Conservation (phyloP, 2,797 vertebrate species). For the Tympanoctomys barrerae region DNA sequence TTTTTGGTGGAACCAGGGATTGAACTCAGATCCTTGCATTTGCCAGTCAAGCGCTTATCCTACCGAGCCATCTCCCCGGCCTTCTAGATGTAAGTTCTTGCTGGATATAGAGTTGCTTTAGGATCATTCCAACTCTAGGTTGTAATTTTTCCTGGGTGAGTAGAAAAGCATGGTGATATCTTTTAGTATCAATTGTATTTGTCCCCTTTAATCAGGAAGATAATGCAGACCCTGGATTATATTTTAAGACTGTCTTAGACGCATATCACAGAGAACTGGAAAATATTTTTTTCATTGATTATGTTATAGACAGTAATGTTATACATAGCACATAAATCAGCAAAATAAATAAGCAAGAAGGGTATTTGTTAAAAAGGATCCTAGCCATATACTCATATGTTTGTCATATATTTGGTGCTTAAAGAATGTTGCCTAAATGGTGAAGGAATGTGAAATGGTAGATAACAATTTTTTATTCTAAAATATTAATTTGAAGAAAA, state of each 20-base stretch:
- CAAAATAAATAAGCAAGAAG: conserved; percentile 55
- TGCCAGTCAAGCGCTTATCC: too few species aligned
- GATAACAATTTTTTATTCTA: conserved; percentile 53
- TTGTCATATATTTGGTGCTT: conserved; percentile 20
- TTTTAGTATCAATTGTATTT: conserved; percentile 39
- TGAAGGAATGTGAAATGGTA: conserved; percentile 25
- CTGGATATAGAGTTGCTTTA: conserved; percentile 44
- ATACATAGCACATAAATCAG: conserved; percentile 59
- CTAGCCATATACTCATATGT: background rate
- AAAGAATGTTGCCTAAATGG: conserved; percentile 58
- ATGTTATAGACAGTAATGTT: conserved; percentile 66
- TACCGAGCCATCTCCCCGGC: too few species aligned
- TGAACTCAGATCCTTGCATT: too few species aligned
- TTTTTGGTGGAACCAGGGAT: too few species aligned
- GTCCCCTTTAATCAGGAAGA: conserved; percentile 57
- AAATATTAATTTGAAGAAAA: conserved; percentile 49
- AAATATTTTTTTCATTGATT: conserved; percentile 73
- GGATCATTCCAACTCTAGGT: conserved; percentile 41
- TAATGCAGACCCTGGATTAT: conserved; percentile 54
- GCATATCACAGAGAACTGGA: conserved; percentile 47
- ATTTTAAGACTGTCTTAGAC: conserved; percentile 67
- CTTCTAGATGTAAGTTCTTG: conserved; percentile 24
- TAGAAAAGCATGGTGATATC: conserved; percentile 55
- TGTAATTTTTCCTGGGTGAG: conserved; percentile 60
- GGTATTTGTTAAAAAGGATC: conserved; percentile 53